Base-by-base conservation (phyloP, 1,140 invertebrate species). In the Bombus impatiens region DNA sequence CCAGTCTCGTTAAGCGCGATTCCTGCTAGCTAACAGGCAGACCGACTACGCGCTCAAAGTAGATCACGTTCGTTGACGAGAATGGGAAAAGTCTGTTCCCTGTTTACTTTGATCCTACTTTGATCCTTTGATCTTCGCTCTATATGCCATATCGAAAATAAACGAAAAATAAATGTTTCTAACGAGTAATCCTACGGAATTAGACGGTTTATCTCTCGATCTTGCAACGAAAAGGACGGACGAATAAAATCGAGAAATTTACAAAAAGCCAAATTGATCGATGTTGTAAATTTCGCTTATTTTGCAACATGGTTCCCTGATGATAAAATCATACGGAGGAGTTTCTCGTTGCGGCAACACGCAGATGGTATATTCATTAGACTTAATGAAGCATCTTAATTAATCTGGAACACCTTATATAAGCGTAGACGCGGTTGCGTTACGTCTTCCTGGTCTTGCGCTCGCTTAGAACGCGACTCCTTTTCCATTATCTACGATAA, bases 401-500 rank as follows among this genome's bases (percentile, higher is more conserved):
- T 88, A 87, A 87, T 88, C 81, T 79, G 82, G 59, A 40, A 88
- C 81, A 65, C 40, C 71, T 88, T 84, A 71, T 77, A 35, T 76
- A 87, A 88, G 37, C 57, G 42, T 35, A 70, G 75, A 87, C 78
- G 40, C 40, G 59, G 79, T 81, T 72, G 37, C 42, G 42, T 68
- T 68, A 42, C 25, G 25, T 44, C 25, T 74, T 74, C 37, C 22
- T 74, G n/a, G n/a, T 53, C 12, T 81, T 15, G 3, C 37, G 10
- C 53, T 82, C 44, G 5, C 22, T 82, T 42, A 22, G 2, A 28
- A 32, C 25, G 2, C n/a, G n/a, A 10, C 32, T 40, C 28, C 18
- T 1, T 71, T 53, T 2, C 2, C 13, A 32, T 3, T 10, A 59
- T 79, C 3, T 4, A 37, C 13, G 6, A 28, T 67, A 35, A 6